phyloP scores from a whole-genome alignment of 2,113 vertebrate genomes.

The Cyphomyrus discorhynchus region DNA sequence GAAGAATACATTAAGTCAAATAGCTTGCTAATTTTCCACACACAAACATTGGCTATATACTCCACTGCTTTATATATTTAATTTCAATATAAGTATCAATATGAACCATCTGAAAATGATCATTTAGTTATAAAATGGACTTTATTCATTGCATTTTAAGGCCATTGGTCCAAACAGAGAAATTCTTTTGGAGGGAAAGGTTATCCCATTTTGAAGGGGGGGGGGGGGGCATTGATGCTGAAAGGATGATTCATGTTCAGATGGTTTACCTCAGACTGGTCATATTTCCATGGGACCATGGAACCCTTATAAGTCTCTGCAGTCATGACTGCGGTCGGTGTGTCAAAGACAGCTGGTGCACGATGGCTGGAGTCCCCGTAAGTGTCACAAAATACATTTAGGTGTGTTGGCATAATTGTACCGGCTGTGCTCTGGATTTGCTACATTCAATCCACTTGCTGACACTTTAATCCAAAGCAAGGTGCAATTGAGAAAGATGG shows the following conservation, averaged over 20 bases:
- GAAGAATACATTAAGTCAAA: not conserved
- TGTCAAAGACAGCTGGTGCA: not conserved
- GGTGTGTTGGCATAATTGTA: not conserved
- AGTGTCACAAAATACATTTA: not conserved
- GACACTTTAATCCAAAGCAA: not conserved
- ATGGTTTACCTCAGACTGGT: not conserved
- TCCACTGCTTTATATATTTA: not conserved
- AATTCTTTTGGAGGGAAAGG: not conserved
- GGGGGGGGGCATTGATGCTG: not conserved
- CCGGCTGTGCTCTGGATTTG: not conserved
- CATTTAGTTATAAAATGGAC: not conserved
- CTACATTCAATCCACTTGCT: not conserved
- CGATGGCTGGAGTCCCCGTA: not conserved
- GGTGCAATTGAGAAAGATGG: not conserved
- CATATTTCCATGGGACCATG: not conserved
- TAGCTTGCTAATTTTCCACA: not conserved
- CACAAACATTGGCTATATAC: not conserved
- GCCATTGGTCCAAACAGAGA: not conserved
- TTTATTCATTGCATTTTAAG: not conserved
- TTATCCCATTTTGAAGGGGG: not conserved
- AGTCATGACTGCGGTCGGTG: not conserved
- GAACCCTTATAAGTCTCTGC: not conserved
- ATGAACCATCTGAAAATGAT: not conserved
- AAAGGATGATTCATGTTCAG: not conserved
- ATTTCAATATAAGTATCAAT: not conserved